Evolutionary conservation across 1,140 invertebrate genomes (phyloP).

Genomic region (Anastatus disparis): DNA sequence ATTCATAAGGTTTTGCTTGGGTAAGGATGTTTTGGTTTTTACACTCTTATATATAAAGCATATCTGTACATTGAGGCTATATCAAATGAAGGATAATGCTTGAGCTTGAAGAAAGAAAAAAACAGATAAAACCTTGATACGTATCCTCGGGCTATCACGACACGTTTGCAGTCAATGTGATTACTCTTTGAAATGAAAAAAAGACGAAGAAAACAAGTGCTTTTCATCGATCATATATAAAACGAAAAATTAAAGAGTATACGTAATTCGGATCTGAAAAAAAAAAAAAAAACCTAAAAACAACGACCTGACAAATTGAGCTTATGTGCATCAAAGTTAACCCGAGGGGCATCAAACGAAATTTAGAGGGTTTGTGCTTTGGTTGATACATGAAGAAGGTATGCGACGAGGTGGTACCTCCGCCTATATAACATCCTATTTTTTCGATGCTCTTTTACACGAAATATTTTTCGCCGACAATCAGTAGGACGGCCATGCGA

Average conservation of each 20-base stretch:
- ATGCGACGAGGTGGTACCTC: background rate
- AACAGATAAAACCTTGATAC: no score
- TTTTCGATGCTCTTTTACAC: no score
- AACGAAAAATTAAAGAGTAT: no score
- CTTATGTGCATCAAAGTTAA: background rate
- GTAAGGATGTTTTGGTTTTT: background rate
- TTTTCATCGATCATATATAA: conserved; percentile 1
- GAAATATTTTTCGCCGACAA: no score
- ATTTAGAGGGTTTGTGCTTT: background rate
- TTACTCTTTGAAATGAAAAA: no score
- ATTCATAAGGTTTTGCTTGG: conserved; percentile 23
- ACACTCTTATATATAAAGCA: no score
- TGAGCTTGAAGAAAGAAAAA: no score
- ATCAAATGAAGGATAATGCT: conserved; percentile 2
- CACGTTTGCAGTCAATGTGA: background rate
- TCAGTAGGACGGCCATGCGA: no score
- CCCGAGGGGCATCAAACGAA: background rate
- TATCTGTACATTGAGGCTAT: no score
- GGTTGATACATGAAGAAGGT: background rate
- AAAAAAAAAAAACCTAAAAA: no score
- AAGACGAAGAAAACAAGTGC: background rate
- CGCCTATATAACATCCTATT: no score
- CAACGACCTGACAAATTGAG: conserved; percentile 4
- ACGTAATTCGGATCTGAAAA: background rate
- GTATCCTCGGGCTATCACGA: conserved; percentile 29